Conservation (phyloP, 2,797 vertebrate species). For the Helostoma temminkii region DNA sequence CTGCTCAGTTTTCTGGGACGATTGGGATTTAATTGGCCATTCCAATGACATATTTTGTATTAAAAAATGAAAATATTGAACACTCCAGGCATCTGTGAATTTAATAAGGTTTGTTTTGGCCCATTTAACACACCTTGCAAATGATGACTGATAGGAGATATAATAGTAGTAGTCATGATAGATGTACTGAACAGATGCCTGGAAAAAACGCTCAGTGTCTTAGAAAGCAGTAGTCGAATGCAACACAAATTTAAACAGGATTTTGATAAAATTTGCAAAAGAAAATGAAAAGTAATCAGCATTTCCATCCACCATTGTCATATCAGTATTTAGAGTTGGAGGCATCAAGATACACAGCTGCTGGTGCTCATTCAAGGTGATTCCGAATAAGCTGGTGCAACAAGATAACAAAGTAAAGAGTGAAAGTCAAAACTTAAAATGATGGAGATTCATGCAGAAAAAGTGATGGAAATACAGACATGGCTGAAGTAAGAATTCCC, state of each 20-base stretch:
- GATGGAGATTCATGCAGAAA: too few relatives aligned
- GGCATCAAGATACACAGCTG: background rate
- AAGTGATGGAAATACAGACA: too few relatives aligned
- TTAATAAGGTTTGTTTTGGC: background rate
- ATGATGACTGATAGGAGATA: background rate
- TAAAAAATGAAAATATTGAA: background rate
- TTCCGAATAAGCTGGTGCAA: too few relatives aligned
- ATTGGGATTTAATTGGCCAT: constrained; percentile 16
- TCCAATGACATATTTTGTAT: constrained; percentile 4
- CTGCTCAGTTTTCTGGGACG: constrained; percentile 11
- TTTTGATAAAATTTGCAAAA: background rate
- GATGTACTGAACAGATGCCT: background rate
- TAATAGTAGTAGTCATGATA: background rate
- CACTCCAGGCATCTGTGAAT: constrained; percentile 8
- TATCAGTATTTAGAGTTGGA: background rate
- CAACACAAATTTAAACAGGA: too few relatives aligned
- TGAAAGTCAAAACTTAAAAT: too few relatives aligned
- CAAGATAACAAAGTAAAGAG: too few relatives aligned
- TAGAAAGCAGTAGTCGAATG: too few relatives aligned
- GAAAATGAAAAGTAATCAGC: background rate
- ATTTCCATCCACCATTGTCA: too few relatives aligned
- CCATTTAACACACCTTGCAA: background rate
- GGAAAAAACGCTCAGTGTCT: too few relatives aligned
- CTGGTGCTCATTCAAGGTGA: too few relatives aligned
- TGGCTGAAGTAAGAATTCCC: too few relatives aligned